A percentile compares a stretch with the other conserved stretches of the same genome.
phyloP scores from a whole-genome alignment of 1,140 invertebrate species.

The Procambarus clarkii region DNA sequence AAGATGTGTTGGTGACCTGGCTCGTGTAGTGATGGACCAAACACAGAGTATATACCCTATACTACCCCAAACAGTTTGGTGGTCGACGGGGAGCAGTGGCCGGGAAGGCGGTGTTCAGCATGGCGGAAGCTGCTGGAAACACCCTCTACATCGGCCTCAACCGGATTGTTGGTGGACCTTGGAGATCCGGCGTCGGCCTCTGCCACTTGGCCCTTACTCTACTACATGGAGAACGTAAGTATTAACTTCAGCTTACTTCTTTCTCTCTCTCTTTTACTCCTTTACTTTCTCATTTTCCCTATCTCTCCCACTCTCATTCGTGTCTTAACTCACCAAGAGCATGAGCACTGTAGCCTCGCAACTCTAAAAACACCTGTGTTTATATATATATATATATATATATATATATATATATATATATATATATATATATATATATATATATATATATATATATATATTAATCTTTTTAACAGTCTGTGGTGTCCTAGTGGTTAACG shows the following conservation, averaged over 20 bases:
- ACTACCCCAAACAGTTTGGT: not conserved
- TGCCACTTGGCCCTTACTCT: constrained; percentile 10
- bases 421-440: constrained; percentile 32
- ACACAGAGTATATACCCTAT: no score
- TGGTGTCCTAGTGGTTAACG: no score
- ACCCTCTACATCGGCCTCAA: constrained; percentile 16
- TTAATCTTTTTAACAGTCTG: no score
- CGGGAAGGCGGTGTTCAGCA: not conserved
- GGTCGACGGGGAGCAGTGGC: not conserved
- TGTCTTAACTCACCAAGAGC: no score
- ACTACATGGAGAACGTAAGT: not conserved
- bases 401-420: constrained; percentile 21
- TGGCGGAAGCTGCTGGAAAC: no score
- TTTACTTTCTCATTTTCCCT: not conserved
- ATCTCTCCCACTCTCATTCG: not conserved
- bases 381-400: not conserved
- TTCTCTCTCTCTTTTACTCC: not conserved
- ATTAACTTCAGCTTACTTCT: not conserved
- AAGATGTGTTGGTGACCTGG: no score
- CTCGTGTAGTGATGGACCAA: no score
- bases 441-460: not conserved
- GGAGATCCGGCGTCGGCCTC: constrained; percentile 12
- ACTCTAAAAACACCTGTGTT: no score
- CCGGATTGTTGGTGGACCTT: not conserved
- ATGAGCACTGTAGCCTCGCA: no score